Conservation (phyloP, 2,113 vertebrate genomes). For the Rana temporaria region DNA sequence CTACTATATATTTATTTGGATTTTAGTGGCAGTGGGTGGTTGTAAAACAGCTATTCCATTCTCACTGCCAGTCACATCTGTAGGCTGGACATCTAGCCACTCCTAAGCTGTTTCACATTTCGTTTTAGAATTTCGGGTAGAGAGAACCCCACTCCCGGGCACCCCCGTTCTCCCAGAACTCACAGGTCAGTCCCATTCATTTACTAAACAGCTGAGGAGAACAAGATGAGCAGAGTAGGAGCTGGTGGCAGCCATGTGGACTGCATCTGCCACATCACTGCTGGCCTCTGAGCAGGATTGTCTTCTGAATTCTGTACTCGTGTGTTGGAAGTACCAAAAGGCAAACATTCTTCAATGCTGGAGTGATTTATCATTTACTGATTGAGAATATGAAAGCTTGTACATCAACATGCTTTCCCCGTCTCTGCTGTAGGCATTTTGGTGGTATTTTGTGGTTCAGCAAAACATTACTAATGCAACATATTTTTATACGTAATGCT, state of each 20-base stretch:
- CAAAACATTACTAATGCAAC: background rate
- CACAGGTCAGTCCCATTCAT: conserved; percentile 91
- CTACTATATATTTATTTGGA: conserved; percentile 54
- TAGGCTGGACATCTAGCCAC: conserved; percentile 53
- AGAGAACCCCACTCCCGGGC: conserved; percentile 99
- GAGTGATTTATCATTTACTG: background rate
- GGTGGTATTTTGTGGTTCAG: background rate
- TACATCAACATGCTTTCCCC: background rate
- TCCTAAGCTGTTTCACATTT: conserved; percentile 87
- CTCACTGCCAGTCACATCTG: conserved; percentile 40
- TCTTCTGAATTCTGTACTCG: conserved; percentile 10
- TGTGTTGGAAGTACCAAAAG: background rate
- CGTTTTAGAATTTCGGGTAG: conserved; percentile 99
- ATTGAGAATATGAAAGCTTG: background rate
- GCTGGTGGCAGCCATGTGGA: conserved; percentile 56
- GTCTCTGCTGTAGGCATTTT: background rate
- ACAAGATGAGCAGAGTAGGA: conserved; percentile 44
- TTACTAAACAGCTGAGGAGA: conserved; percentile 71
- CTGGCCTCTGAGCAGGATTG: conserved; percentile 25
- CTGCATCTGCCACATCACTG: conserved; percentile 46
- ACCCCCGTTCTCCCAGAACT: conserved; percentile 99
- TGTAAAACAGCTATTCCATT: conserved; percentile 40
- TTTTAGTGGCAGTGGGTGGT: conserved; percentile 55
- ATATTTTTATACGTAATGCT: background rate
- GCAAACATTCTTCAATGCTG: conserved; percentile 1